Evolutionary conservation across 2,113 vertebrate species (phyloP).

Genomic region (Setophaga kirtlandii): DNA sequence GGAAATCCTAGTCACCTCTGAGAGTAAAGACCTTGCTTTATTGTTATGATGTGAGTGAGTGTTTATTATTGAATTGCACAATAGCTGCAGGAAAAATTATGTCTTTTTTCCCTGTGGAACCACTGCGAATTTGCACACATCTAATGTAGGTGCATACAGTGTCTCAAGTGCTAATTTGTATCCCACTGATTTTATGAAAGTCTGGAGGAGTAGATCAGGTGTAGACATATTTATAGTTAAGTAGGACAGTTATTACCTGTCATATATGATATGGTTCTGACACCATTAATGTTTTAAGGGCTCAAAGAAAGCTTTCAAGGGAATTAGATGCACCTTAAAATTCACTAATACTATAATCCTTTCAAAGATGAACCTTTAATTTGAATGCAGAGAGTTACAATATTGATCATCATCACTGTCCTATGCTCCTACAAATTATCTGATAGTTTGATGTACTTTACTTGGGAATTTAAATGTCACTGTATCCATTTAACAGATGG

Average conservation of each 20-base stretch:
- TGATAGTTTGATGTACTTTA: neutral
- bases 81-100: neutral
- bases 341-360: neutral
- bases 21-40: neutral
- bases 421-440: neutral
- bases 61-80: neutral
- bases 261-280: neutral
- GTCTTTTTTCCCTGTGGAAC: neutral
- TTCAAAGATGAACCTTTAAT: neutral
- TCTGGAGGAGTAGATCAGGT: neutral
- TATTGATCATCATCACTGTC: neutral
- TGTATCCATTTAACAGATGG: neutral
- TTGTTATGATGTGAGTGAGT: neutral
- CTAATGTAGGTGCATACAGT: neutral
- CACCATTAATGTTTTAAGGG: neutral
- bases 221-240: neutral
- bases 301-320: neutral
- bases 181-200: neutral
- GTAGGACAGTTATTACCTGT: neutral
- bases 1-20: neutral
- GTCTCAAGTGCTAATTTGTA: neutral
- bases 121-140: neutral
- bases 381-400: neutral
- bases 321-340: constrained; percentile 10
- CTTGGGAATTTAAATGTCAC: neutral